Conservation (phyloP, 2,888 invertebrate species). For the Serripes groenlandicus region DNA sequence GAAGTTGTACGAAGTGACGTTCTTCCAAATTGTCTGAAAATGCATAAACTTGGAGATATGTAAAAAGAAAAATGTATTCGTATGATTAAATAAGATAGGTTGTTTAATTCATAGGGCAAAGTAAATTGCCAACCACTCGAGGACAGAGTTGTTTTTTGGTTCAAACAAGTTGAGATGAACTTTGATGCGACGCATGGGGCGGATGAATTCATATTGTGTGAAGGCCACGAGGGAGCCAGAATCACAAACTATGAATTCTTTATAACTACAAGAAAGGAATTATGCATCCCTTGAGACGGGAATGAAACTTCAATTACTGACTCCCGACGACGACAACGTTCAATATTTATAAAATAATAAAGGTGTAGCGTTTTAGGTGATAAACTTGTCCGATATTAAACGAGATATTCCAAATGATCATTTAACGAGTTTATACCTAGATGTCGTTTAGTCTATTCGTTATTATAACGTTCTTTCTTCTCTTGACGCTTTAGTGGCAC, state of each 20-base stretch:
- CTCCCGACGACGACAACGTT: neutral
- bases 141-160: neutral
- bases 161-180: neutral
- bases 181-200: neutral
- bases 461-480: too few species aligned
- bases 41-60: too few species aligned
- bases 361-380: neutral
- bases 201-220: neutral
- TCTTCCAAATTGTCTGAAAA: too few species aligned
- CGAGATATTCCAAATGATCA: too few species aligned
- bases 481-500: too few species aligned
- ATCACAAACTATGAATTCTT: slow-evolving; percentile 26
- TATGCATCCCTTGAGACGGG: neutral
- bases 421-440: too few species aligned
- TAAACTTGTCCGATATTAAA: slow-evolving; percentile 20
- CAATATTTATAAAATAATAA: slow-evolving; percentile 14
- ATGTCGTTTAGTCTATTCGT: too few species aligned
- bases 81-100: too few species aligned
- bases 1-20: too few species aligned
- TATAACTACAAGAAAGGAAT: slow-evolving; percentile 23
- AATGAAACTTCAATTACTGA: slow-evolving; percentile 6
- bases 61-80: too few species aligned
- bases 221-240: neutral
- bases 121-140: neutral
- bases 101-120: too few species aligned